Evolutionary conservation across 2,113 vertebrate genomes (phyloP), one percentile per base, ranked within the genome.

Genomic region (Silurus glanis): DNA sequence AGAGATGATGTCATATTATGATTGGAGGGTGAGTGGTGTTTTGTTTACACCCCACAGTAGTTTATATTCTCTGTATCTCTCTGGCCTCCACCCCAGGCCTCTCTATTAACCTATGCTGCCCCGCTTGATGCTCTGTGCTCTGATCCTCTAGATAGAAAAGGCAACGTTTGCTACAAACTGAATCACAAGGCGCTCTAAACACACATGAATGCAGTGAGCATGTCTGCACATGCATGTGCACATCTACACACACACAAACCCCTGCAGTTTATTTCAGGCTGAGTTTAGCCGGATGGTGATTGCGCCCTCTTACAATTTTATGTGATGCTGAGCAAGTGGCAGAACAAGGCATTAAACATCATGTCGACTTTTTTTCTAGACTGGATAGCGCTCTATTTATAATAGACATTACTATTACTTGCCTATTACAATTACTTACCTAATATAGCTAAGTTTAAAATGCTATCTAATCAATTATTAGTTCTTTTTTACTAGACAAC

Each of bases 121-220:
- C 88, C 87, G 88, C 87, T 86, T 75, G 81, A 69, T 88, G 71
- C 84, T 64, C 81, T 89, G 56, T 86, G 75, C 45, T 86, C 47
- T 25, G 59, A 85, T 82, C 75, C n/a, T 81, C 56, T 72, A 72
- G 82, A 69, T 69, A 76, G 69, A 69, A 86, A 88, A 87, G 49
- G 58, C 56, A 83, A 83, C 86, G 85, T 78, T 74, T 90, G 89
- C 74, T 87, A 47, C 83, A 75, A 67, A 81, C 45, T 71, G 83
- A 79, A 86, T 81, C 84, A 84, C 28, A 51, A 82, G 21, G 88
- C 58, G 51, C 64, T 89, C 82, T 71, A 53, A 61, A 81, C 25
- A 28, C 51, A 80, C 45, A 58, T 59, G 28, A 21, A 21, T 64
- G 72, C 21, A 75, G 25, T 71, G 58, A 58, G 16, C 79, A 88